Evolutionary conservation across 2,888 invertebrate genomes (phyloP).

Genomic region (Phragmatobia fuliginosa): DNA sequence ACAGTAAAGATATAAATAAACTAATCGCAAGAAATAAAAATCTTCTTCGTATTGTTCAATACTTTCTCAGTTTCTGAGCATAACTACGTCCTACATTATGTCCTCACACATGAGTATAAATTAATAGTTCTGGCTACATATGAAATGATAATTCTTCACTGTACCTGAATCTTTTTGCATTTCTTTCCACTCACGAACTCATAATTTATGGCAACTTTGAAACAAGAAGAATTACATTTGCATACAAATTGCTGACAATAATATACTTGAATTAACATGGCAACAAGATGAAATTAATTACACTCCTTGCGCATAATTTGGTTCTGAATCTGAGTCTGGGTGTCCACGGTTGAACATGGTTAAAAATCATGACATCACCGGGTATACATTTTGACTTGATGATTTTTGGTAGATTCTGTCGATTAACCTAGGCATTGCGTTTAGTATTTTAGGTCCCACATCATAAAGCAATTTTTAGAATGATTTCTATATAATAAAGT

Average conservation of each 20-base stretch:
- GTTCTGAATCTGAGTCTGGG: conserved; percentile 40
- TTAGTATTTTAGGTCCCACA: not conserved
- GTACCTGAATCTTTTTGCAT: not conserved
- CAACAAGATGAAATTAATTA: conserved; percentile 52
- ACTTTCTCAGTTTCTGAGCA: no score
- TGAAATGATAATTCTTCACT: not conserved
- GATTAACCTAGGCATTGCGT: not conserved
- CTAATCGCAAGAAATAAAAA: no score
- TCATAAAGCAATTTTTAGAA: not conserved
- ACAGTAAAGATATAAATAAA: no score
- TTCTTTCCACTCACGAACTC: conserved; percentile 17
- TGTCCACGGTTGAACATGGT: conserved; percentile 33
- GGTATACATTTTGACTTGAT: not conserved
- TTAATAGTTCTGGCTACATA: no score
- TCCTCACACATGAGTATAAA: not conserved
- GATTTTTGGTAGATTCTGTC: not conserved
- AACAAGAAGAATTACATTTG: conserved; percentile 39
- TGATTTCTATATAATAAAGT: not conserved
- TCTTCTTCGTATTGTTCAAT: no score
- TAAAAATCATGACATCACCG: conserved; percentile 18
- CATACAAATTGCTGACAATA: conserved; percentile 47
- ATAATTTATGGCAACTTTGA: conserved; percentile 30
- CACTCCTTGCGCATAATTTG: conserved; percentile 42
- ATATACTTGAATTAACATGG: conserved; percentile 43
- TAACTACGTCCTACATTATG: not conserved